Conservation (phyloP, 2,888 invertebrate species). For the Calliopum simillimum region DNA sequence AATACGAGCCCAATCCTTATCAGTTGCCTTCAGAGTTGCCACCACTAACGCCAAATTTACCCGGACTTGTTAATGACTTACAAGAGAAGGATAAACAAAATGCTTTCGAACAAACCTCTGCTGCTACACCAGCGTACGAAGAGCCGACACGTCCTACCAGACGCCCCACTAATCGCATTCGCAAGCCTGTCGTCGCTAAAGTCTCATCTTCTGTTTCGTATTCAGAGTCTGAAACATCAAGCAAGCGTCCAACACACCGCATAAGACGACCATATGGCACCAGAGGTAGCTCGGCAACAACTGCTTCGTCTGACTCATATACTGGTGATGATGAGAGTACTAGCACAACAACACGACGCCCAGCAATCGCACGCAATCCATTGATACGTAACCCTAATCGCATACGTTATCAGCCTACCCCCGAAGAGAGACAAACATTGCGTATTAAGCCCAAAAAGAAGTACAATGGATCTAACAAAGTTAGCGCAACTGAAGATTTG, state of each 20-base stretch:
- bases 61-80: slow-evolving; percentile 73
- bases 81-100: slow-evolving; percentile 68
- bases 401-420: slow-evolving; percentile 65
- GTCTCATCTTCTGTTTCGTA: slow-evolving; percentile 63
- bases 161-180: slow-evolving; percentile 69
- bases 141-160: slow-evolving; percentile 67
- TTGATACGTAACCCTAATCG: slow-evolving; percentile 65
- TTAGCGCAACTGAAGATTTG: slow-evolving; percentile 63
- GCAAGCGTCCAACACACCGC: slow-evolving; percentile 62
- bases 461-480: slow-evolving; percentile 51
- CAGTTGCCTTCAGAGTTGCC: slow-evolving; percentile 71
- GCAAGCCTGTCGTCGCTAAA: slow-evolving; percentile 67
- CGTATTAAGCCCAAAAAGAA: slow-evolving; percentile 59
- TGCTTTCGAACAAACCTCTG: slow-evolving; percentile 59
- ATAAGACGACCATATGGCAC: slow-evolving; percentile 66
- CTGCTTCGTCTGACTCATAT: slow-evolving; percentile 40
- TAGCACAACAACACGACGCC: slow-evolving; percentile 54
- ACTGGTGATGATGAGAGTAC: slow-evolving; percentile 42
- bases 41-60: slow-evolving; percentile 71
- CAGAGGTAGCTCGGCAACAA: slow-evolving; percentile 47
- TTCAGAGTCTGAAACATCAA: slow-evolving; percentile 58
- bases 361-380: slow-evolving; percentile 56
- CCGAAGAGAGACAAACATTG: slow-evolving; percentile 64
- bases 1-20: slow-evolving; percentile 68
- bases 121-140: slow-evolving; percentile 58